Conservation (phyloP, 2,113 vertebrate genomes). For the Colinus virginianus region DNA sequence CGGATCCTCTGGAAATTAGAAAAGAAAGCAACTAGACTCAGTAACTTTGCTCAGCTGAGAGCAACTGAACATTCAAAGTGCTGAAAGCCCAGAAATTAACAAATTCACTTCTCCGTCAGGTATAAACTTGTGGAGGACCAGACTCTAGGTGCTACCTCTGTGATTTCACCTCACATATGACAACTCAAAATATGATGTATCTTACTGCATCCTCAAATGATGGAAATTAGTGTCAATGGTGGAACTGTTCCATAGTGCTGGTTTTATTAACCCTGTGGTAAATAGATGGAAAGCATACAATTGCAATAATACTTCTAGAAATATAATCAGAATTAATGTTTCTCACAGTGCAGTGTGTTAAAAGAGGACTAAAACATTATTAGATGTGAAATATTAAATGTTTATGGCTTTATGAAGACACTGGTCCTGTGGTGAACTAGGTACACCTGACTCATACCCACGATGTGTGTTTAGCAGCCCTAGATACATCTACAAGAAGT, state of each 20-base stretch:
- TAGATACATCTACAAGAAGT: background rate
- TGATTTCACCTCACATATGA: background rate
- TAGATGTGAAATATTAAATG: background rate
- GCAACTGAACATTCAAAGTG: background rate
- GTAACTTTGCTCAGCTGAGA: background rate
- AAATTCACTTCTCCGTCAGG: background rate
- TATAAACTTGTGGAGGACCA: background rate
- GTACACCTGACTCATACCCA: background rate
- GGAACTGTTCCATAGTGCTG: background rate
- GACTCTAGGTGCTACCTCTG: background rate
- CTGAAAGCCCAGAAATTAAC: background rate
- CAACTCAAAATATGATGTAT: background rate
- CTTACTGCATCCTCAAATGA: background rate
- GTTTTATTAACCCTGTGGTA: background rate
- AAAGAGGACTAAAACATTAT: background rate
- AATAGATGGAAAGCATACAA: background rate
- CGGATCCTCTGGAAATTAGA: slow-evolving; percentile 90
- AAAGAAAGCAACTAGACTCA: background rate
- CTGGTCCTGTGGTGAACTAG: background rate
- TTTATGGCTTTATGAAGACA: background rate
- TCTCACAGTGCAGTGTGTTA: background rate
- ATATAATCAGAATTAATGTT: background rate
- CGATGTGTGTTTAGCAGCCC: background rate
- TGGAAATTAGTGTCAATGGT: background rate
- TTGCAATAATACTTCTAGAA: background rate